Evolutionary conservation across 2,113 vertebrate genomes (phyloP).

Genomic region (Sialia sialis): DNA sequence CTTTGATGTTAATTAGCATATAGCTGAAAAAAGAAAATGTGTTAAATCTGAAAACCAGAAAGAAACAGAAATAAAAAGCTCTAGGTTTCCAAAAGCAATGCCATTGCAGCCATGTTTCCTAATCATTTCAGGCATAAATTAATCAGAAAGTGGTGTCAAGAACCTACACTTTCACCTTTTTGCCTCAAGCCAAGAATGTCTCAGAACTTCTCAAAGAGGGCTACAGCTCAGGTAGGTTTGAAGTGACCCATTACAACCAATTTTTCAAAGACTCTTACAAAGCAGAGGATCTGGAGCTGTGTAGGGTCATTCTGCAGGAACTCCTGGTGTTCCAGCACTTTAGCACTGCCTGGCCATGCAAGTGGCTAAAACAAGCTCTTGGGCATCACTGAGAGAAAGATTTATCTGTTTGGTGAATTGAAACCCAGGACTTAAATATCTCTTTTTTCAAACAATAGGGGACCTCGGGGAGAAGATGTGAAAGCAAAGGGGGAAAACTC

Average conservation of each 20-base stretch:
- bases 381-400: not conserved
- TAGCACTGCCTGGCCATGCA: not conserved
- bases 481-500: not conserved
- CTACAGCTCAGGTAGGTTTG: rapidly evolving
- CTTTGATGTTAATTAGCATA: conserved; percentile 11
- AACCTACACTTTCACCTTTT: not conserved
- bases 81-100: not conserved
- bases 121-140: not conserved
- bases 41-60: not conserved
- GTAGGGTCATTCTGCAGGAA: not conserved
- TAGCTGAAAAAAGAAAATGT: conserved; percentile 20
- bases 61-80: not conserved
- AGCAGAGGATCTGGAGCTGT: not conserved
- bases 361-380: not conserved
- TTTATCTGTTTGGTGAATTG: not conserved
- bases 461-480: not conserved
- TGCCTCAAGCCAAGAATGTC: not conserved
- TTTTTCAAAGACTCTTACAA: not conserved
- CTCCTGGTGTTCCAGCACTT: not conserved
- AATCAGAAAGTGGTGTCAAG: not conserved
- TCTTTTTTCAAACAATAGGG: not conserved
- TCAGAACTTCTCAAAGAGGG: not conserved
- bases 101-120: not conserved
- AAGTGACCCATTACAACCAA: not conserved
- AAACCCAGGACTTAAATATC: not conserved